Evolutionary conservation across 2,113 vertebrate genomes (phyloP), one percentile per base, ranked within the genome.

Genomic region (Dipodomys stephensi): DNA sequence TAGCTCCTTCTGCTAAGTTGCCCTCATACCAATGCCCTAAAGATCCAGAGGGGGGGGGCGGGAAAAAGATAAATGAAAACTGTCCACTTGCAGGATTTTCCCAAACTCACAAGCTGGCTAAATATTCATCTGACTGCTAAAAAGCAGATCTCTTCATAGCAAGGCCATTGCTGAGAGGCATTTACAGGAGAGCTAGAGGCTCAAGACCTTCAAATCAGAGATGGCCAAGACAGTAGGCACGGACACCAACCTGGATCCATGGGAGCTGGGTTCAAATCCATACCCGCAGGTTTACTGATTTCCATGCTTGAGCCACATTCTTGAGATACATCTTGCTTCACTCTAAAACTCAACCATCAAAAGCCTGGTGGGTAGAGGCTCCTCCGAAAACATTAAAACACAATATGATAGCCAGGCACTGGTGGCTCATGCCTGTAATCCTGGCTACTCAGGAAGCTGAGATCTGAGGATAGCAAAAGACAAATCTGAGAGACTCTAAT

Each of bases 211-310:
- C 28, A 6, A 10, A 23, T 32, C 0, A 0, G 27, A 19, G 9
- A 30, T 8, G 19, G 30, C 35, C 25, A 0, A 28, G 30, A 27
- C 49, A 4, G 4, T 0, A 19, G 60, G 80, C 16, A 0, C 3
- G 0, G n/a, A 46, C 7, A 3, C 68, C n/a, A 7, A 20, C 7
- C 7, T 39, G 39, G 39, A 39, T 39, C 5, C 39, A 39, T 39
- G 39, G 39, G 39, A 39, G 39, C 77, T 4, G 2, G 62, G 39
- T 6, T 27, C 82, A 12, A 11, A 1, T 2, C 44, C 19, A 11
- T 68, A 11, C 35, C 18, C n/a, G 32, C 23, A 9, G 7, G 68
- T 10, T n/a, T 11, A 23, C 5, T 30, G 20, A 23, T 30, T 13
- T 1, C 4, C 2, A 0, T 11, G 27, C 12, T 8, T n/a, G 9